Evolutionary conservation across 2,113 vertebrate species (phyloP).

Genomic region (Oryzias woworae): DNA sequence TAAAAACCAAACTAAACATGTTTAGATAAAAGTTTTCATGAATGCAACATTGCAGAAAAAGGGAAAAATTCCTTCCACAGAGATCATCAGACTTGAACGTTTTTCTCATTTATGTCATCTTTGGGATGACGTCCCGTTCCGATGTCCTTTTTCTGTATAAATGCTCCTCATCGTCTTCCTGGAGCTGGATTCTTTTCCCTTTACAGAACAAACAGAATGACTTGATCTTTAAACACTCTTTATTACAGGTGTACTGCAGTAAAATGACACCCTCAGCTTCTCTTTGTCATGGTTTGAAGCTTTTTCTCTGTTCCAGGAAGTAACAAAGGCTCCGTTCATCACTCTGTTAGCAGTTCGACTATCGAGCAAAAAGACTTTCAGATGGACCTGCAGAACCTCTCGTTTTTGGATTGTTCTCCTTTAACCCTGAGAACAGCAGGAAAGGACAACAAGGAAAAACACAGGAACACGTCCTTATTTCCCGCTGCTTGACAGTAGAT

Average conservation of each 20-base stretch:
- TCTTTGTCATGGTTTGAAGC: background rate
- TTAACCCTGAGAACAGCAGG: slow-evolving; percentile 17
- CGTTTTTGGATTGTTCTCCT: slow-evolving; percentile 9
- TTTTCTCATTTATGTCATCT: no score
- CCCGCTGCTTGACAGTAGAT: background rate
- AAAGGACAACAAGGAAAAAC: background rate
- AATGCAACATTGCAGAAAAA: no score
- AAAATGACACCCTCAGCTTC: background rate
- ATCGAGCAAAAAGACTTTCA: background rate
- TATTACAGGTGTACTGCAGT: background rate
- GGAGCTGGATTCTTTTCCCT: background rate
- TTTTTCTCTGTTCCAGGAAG: slow-evolving; percentile 50
- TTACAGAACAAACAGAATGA: background rate
- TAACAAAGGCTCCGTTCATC: background rate
- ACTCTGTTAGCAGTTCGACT: background rate
- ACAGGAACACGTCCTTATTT: no score
- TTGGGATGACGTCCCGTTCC: no score
- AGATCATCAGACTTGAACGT: no score
- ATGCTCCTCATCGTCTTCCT: no score
- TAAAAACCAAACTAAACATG: no score
- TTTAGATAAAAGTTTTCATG: no score
- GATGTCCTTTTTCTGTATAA: no score
- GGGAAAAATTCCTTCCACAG: no score
- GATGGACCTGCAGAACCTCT: background rate
- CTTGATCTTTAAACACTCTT: background rate